Percentiles rank a stretch among this genome's conserved stretches.
Conservation (phyloP, 2,797 vertebrate species). For the Smutsia gigantea region DNA sequence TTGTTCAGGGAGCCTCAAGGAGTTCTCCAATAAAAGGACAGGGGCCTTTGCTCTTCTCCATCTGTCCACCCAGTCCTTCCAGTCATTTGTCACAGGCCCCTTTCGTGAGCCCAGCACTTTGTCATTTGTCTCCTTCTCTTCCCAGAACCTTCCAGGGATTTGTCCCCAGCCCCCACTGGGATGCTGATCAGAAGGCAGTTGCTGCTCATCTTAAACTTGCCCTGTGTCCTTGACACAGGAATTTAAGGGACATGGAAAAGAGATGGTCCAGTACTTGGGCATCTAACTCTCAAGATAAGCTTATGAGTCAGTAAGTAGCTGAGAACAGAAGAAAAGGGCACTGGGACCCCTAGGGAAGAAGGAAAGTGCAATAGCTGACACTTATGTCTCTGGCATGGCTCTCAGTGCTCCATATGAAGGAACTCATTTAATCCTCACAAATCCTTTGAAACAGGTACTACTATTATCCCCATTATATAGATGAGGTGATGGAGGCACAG, state of each 20-base stretch:
- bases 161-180: not conserved
- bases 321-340: not conserved
- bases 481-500: not conserved
- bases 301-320: not conserved
- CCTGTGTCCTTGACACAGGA: constrained; percentile 73
- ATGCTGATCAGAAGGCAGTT: constrained; percentile 45
- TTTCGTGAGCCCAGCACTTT: not conserved
- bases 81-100: constrained; percentile 69
- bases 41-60: constrained; percentile 78
- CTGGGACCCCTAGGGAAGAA: not conserved
- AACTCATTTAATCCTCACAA: not conserved
- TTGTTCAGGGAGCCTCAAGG: constrained; percentile 65
- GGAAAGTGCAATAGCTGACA: not conserved
- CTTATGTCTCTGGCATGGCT: not conserved
- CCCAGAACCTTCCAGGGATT: constrained; percentile 72
- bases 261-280: not conserved
- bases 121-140: constrained; percentile 78
- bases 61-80: constrained; percentile 58
- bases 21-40: constrained; percentile 73
- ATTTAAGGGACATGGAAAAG: constrained; percentile 19
- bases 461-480: not conserved
- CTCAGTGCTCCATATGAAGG: accelerated
- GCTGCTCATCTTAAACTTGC: constrained; percentile 28
- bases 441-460: not conserved
- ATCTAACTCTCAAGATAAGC: not conserved